phyloP scores from a whole-genome alignment of 2,113 vertebrate genomes.

The Parus major region DNA sequence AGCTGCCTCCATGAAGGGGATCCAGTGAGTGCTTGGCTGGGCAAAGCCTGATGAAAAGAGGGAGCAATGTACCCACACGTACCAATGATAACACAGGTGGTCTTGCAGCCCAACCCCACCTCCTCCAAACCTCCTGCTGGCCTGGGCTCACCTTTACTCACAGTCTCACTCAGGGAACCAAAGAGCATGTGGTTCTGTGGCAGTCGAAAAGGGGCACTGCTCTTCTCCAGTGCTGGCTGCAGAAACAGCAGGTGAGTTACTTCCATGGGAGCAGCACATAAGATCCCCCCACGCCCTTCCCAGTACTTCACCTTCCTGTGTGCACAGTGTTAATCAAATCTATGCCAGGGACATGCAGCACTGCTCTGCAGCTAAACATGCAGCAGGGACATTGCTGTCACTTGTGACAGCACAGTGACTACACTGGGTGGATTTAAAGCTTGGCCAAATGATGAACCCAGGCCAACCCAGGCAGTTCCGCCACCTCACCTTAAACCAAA shows the following conservation, averaged over 20 bases:
- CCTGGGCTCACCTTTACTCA: constrained; percentile 81
- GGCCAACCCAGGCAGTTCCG: not conserved
- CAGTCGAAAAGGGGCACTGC: constrained; percentile 80
- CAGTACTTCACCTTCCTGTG: not conserved
- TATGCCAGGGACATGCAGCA: not conserved
- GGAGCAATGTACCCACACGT: not conserved
- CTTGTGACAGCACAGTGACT: not conserved
- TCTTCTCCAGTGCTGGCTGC: constrained; percentile 75
- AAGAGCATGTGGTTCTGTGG: constrained; percentile 87
- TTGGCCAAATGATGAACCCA: not conserved
- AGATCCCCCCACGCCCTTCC: not conserved
- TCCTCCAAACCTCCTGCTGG: not conserved
- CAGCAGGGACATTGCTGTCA: not conserved
- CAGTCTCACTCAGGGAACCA: constrained; percentile 75
- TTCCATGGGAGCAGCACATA: not conserved
- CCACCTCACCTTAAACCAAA: not conserved
- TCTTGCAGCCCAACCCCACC: not conserved
- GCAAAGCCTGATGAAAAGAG: constrained; percentile 62
- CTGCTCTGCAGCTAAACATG: not conserved
- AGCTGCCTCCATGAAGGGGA: constrained; percentile 90
- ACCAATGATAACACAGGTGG: not conserved
- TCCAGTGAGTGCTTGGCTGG: constrained; percentile 82
- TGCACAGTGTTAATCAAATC: not conserved
- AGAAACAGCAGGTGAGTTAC: not conserved
- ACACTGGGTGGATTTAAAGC: not conserved